Evolutionary conservation across 1,140 invertebrate genomes (phyloP), one percentile per base, ranked within the genome.

Genomic region (Aphelenchoides avenae): DNA sequence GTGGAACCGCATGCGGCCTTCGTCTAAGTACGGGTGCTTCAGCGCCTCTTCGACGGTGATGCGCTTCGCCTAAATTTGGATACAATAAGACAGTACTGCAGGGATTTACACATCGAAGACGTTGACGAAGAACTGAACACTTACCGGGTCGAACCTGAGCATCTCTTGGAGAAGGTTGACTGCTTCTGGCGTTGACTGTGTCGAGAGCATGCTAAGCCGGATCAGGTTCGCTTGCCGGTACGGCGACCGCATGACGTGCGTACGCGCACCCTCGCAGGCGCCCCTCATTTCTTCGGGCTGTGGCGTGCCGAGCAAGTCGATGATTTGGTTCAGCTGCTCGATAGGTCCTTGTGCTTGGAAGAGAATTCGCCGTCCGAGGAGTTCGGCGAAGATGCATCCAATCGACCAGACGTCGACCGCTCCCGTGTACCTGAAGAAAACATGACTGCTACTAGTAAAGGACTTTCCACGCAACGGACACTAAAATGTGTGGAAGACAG

Each of bases 401-500:
- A 97, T 91, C 36, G 89, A 92, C 94, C 93, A 98, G 11, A 97
- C 89, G 77, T 98, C 93, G 33, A 98, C 89, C 0, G 90, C 88
- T 13, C 87, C 87, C 41, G 74, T 72, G 64, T 82, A 81, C 48
- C 42, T 40, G 13, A 11, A 58, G 20, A 46, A 18, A 26, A 37
- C 27, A 61, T 13, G 41, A 20, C n/a, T n/a, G n/a, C n/a, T n/a
- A n/a, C n/a, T n/a, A n/a, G 20, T 41, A 41, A 22, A 41, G 20
- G 20, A 7, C 27, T 41, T 18, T 41, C 39, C 27, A 7, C 18
- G 18, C 34, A 36, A 36, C 11, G 11, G n/a, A 11, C 34, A n/a
- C 11, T n/a, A 11, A 36, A 11, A 36, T 41, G 3, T 41, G 18
- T 7, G 4, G 3, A 18, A 22, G 5, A 29, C 15, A 50, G 51